phyloP scores from a whole-genome alignment of 2,888 invertebrate genomes.

The Apamea anceps region DNA sequence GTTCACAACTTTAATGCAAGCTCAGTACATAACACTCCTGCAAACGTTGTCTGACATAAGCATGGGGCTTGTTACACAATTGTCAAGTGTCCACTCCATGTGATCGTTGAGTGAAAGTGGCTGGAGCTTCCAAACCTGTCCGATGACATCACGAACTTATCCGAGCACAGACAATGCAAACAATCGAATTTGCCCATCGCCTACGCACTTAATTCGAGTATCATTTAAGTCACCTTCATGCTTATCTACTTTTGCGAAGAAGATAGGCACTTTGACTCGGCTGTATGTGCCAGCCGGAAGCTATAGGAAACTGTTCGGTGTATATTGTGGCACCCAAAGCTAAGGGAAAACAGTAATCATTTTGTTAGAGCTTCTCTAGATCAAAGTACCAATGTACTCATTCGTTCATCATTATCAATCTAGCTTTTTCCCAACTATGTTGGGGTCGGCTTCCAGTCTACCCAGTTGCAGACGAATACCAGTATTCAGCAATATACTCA shows the following conservation, averaged over 20 bases:
- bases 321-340: neutral
- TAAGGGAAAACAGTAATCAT: neutral
- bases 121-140: slow-evolving; percentile 76
- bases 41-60: slow-evolving; percentile 42
- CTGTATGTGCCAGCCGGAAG: slow-evolving; percentile 13
- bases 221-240: slow-evolving; percentile 9
- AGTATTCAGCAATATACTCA: neutral
- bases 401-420: neutral
- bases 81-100: slow-evolving; percentile 64
- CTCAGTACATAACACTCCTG: slow-evolving; percentile 12
- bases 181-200: slow-evolving; percentile 54
- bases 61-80: slow-evolving; percentile 71
- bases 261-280: slow-evolving; percentile 13
- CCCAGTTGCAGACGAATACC: neutral
- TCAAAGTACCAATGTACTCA: neutral
- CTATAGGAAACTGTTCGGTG: neutral
- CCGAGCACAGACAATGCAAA: slow-evolving; percentile 61
- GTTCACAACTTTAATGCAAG: slow-evolving; percentile 15
- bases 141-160: slow-evolving; percentile 74
- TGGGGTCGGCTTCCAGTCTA: neutral
- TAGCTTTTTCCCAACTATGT: neutral
- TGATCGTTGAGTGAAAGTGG: slow-evolving; percentile 71
- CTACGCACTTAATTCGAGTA: slow-evolving; percentile 29
- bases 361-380: neutral
- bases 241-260: neutral